Evolutionary conservation across 2,888 invertebrate genomes (phyloP), one percentile per base, ranked within the genome.

Genomic region (Marasmarcha lunaedactyla): DNA sequence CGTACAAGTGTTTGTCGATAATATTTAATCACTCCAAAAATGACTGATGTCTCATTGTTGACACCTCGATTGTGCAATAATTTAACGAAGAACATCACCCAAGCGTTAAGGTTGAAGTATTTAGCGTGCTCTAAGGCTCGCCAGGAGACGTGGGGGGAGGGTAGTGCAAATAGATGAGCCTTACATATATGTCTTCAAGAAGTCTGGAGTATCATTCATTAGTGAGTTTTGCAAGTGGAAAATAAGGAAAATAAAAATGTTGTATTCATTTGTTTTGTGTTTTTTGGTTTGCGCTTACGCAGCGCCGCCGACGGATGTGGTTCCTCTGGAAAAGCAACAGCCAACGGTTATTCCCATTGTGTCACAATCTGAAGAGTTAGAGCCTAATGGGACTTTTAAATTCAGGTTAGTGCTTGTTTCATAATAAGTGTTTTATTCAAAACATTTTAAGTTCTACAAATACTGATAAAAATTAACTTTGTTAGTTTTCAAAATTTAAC

Each of bases 91-190:
- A 78, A 76, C 65, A 71, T 71, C 72, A 64, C 68, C 63, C 67
- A 68, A 66, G 62, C 63, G 77, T 59, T 81, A 83, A 83, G 83
- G 81, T 77, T 83, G 79, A 81, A 81, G 67, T 71, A 72, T 74
- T 83, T 83, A 83, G 83, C 83, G 67, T 62, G 57, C 60, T 63
- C 65, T 69, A 68, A 73, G 69, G 70, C 63, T 65, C 54, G 48
- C 44, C 61, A 63, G 68, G 70, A 68, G 67, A 68, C 60, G 78
- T 70, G 81, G 77, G 78, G 81, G 81, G 77, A 71, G 73, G 66
- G 57, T 71, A 78, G 67, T 73, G 83, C 70, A 77, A 83, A 83
- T 79, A 83, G 66, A 70, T 74, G 72, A 72, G 54, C 57, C 70
- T 73, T 78, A 81, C 79, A 71, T 79, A 83, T 76, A 83, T 61